phyloP scores from a whole-genome alignment of 1,140 invertebrate genomes.

The Arion vulgaris region DNA sequence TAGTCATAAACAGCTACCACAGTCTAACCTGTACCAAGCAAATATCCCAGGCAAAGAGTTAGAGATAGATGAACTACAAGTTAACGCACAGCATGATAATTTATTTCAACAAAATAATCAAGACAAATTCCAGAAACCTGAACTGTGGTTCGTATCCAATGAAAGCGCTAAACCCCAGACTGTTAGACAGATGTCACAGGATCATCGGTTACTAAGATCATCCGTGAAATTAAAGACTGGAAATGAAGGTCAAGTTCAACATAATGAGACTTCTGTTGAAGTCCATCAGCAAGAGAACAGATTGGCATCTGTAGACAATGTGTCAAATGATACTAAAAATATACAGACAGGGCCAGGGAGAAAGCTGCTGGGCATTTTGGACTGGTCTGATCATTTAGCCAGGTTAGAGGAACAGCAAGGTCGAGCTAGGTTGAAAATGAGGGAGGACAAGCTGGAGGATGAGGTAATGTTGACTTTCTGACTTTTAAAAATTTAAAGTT shows the following conservation, averaged over 20 bases:
- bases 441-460: background rate
- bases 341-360: background rate
- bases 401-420: background rate
- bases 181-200: background rate
- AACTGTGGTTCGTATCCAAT: background rate
- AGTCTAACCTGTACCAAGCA: background rate
- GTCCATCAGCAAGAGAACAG: background rate
- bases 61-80: background rate
- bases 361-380: background rate
- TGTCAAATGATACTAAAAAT: background rate
- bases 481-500: too few relatives aligned
- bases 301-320: background rate
- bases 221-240: background rate
- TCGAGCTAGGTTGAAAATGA: conserved; percentile 3
- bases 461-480: background rate
- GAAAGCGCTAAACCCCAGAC: background rate
- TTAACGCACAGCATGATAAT: background rate
- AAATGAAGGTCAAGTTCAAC: background rate
- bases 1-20: background rate
- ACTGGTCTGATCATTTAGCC: conserved; percentile 16
- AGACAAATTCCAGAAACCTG: background rate
- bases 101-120: background rate
- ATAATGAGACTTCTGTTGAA: background rate
- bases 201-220: background rate
- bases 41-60: background rate